phyloP scores from a whole-genome alignment of 2,888 invertebrate species.

The Scaptomyza polygonia region DNA sequence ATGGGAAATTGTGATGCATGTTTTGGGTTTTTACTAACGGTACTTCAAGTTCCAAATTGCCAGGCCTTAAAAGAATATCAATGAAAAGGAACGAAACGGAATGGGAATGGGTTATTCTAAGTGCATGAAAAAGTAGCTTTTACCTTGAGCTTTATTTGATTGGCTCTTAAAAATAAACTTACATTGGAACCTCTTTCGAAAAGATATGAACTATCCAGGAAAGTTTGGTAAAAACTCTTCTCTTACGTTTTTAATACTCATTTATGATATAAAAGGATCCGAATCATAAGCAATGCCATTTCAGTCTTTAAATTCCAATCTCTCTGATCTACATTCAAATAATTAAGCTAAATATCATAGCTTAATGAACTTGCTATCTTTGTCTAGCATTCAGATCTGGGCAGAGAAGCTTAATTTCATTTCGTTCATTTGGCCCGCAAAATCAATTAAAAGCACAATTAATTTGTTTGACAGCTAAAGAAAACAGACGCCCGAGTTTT shows the following conservation, averaged over 20 bases:
- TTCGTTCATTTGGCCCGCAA: constrained; percentile 60
- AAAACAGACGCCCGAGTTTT: constrained; percentile 70
- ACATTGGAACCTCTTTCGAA: too few relatives aligned
- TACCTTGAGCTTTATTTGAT: background rate
- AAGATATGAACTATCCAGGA: too few relatives aligned
- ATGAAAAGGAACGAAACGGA: constrained; percentile 8
- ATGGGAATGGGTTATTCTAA: background rate
- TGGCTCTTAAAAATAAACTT: too few relatives aligned
- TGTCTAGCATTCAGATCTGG: constrained; percentile 8
- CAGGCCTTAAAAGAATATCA: constrained; percentile 11
- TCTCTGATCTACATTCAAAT: constrained; percentile 14
- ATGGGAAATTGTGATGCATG: constrained; percentile 14
- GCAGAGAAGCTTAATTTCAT: constrained; percentile 43
- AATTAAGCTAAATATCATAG: background rate
- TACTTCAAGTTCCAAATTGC: constrained; percentile 22
- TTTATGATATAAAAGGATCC: too few relatives aligned
- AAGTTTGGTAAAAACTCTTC: too few relatives aligned
- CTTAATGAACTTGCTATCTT: background rate
- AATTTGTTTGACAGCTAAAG: constrained; percentile 79
- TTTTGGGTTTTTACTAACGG: constrained; percentile 30
- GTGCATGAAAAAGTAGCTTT: background rate
- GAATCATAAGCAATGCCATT: too few relatives aligned
- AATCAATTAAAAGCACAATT: constrained; percentile 78
- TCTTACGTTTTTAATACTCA: too few relatives aligned
- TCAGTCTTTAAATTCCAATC: background rate